Percentiles rank a stretch among this genome's conserved stretches.
Conservation (phyloP, 2,888 invertebrate genomes). For the Junonia oenone region DNA sequence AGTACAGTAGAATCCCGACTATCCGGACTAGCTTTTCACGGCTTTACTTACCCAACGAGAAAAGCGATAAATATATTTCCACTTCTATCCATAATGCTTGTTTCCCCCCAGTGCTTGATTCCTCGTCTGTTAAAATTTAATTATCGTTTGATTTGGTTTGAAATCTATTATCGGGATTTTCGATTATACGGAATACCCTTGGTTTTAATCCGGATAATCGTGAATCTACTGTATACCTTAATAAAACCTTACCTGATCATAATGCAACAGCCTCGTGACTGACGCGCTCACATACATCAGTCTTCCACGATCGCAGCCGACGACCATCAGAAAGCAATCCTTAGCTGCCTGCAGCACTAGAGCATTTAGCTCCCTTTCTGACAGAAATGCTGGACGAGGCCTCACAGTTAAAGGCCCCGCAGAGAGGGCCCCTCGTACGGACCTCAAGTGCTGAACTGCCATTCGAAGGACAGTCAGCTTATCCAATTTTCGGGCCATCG, state of each 20-base stretch:
- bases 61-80: too few relatives aligned
- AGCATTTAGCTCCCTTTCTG: constrained; percentile 92
- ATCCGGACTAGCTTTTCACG: too few relatives aligned
- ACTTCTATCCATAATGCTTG: too few relatives aligned
- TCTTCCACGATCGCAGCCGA: constrained; percentile 94
- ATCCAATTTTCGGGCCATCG: constrained; percentile 95
- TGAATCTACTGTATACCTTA: too few relatives aligned
- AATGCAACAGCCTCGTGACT: constrained; percentile 89
- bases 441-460: constrained; percentile 95
- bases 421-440: constrained; percentile 67
- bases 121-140: too few relatives aligned
- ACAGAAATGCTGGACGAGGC: constrained; percentile 89
- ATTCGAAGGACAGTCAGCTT: constrained; percentile 93
- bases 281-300: constrained; percentile 94
- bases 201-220: too few relatives aligned
- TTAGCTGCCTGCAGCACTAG: constrained; percentile 89
- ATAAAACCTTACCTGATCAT: constrained; percentile 84
- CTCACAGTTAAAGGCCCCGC: constrained; percentile 85
- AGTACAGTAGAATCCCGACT: too few relatives aligned
- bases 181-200: too few relatives aligned
- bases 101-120: too few relatives aligned
- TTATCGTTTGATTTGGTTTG: too few relatives aligned
- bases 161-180: too few relatives aligned
- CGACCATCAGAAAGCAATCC: constrained; percentile 95
- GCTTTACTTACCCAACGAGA: too few relatives aligned